Evolutionary conservation across 2,888 invertebrate species (phyloP), one percentile per base, ranked within the genome.

Genomic region (Amaurobius ferox): DNA sequence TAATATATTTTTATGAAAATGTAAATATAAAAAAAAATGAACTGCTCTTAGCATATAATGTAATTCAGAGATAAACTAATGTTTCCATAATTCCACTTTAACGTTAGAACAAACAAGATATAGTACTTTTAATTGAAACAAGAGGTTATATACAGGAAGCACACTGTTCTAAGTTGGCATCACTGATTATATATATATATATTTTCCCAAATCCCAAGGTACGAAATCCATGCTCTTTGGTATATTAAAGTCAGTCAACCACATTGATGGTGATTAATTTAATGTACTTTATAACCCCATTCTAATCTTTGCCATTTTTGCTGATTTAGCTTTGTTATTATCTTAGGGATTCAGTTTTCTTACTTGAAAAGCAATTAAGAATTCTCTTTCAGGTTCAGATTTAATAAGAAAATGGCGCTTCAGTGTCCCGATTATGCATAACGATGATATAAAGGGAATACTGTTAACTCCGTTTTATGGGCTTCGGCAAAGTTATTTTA

Each of bases 361-460:
- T 77, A 77, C 77, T 83, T 72, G n/a, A 30, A 71, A 77, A 72
- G 83, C 77, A 83, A 83, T 83, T 83, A 83, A 71, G 66, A 48
- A 7, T 23, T 35, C 32, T 66, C 35, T 55, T 30, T 55, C 28
- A 62, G 74, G 44, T 32, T 71, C 39, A 7, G 32, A n/a, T 83
- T 77, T 83, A 83, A 83, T 83, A 83, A 77, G 77, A 13, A 66
- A 62, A 62, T 64, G 39, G 30, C 26, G 35, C 72, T 23, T 55
- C 39, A 71, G 70, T 48, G 64, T 77, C 23, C 48, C 55, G 71
- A 83, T 77, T 83, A 76, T 83, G 83, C 83, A 77, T 83, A 83
- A 83, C 70, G 76, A 77, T 70, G 66, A 11, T 77, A 77, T 77
- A 55, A 66, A 83, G 62, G 66, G 48, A 55, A 40, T 39, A 67